Base-by-base conservation (phyloP, 1,140 invertebrate species). In the Magallana angulata region DNA sequence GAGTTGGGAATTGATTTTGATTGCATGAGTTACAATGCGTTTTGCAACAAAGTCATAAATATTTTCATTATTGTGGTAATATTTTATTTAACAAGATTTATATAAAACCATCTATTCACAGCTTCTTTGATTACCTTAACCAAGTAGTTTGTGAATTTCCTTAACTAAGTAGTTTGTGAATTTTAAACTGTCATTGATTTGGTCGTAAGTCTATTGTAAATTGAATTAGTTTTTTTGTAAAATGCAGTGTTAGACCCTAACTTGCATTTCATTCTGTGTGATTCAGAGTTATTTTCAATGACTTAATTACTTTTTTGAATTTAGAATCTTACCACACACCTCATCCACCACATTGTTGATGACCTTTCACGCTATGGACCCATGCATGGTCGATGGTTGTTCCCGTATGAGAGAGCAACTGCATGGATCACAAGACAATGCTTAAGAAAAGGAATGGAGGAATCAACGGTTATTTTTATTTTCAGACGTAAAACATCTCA, bases 401-500 rank as follows among this genome's bases (percentile, higher is more conserved):
- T 71, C 57, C 62, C 84, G 5, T 76, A 71, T 36, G 36, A 36
- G 36, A 36, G 36, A 36, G 36, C 36, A 36, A 36, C 0, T 36
- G 36, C 36, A 36, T 85, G 84, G 84, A 85, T 85, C 7, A 57
- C 84, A 71, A 71, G 84, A 68, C 84, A 85, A 57, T 71, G 68
- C 18, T 16, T 85, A n/a, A 64, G 57, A 18, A 64, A 85, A 71
- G 84, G 84, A n/a, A 64, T 71, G 11, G 84, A 85, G 24, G 64
- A 85, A 12, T 71, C 84, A 57, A 71, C 84, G 1, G 1, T 36
- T n/a, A n/a, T n/a, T n/a, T n/a, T n/a, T n/a, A n/a, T n/a, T n/a
- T n/a, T n/a, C n/a, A n/a, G n/a, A n/a, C n/a, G n/a, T n/a, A n/a
- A n/a, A n/a, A n/a, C n/a, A n/a, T n/a, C n/a, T n/a, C n/a, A n/a